These are phyloP conservation scores for Poeciliopsis paucimaculata DNA, from an alignment of 2,797 vertebrate genomes.

Conservation along the genomic window DNA sequence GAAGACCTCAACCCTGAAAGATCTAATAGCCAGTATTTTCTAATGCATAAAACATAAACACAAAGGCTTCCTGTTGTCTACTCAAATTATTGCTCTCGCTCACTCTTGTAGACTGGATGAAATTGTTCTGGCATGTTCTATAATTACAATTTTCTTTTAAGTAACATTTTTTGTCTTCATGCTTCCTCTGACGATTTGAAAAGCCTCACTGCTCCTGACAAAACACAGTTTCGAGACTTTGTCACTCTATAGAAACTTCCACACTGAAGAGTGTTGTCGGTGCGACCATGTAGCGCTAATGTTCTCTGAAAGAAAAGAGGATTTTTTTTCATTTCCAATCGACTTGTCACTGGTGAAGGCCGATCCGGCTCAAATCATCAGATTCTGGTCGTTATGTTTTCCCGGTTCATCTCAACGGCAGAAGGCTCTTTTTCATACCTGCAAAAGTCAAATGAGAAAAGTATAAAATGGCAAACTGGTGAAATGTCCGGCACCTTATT, in stretches of 20 bases:
- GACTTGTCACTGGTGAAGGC: background rate
- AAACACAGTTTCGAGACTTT: background rate
- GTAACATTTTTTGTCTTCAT: background rate
- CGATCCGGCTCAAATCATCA: background rate
- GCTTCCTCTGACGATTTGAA: no score
- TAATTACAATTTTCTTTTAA: background rate
- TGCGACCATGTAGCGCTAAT: background rate
- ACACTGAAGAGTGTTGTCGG: background rate
- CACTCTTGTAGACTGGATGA: background rate
- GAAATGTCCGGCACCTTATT: background rate
- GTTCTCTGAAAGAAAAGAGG: background rate
- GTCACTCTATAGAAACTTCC: background rate
- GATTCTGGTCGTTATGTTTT: background rate
- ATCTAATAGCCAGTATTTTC: no score
- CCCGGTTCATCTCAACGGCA: background rate
- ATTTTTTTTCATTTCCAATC: background rate
- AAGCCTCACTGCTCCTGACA: background rate
- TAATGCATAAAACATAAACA: no score
- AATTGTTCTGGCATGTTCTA: background rate
- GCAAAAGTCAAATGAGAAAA: background rate
- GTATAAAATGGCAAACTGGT: constrained; percentile 1
- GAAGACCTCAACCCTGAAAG: background rate
- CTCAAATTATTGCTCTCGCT: background rate
- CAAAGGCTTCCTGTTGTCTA: background rate
- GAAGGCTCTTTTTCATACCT: background rate